A percentile compares a stretch with the other conserved stretches of the same genome.
Evolutionary conservation across 2,113 vertebrate genomes (phyloP).

Genomic region (Mormyrus lacerda): DNA sequence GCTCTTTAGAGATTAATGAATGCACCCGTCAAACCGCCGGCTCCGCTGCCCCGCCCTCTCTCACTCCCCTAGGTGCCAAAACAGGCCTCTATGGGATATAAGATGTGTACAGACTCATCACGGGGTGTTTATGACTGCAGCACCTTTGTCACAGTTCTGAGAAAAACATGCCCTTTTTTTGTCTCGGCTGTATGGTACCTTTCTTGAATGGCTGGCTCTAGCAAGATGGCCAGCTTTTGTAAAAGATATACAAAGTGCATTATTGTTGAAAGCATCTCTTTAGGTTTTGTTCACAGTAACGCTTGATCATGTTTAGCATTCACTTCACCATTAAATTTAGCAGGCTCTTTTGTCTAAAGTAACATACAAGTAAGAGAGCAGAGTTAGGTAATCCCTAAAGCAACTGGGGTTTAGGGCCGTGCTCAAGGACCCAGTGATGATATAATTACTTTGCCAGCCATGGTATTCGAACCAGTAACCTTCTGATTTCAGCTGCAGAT

Average conservation of each 20-base stretch:
- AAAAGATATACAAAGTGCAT: background rate
- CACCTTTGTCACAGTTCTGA: background rate
- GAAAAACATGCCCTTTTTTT: background rate
- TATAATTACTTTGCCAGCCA: background rate
- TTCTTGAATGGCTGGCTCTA: background rate
- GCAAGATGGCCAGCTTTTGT: background rate
- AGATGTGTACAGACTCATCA: background rate
- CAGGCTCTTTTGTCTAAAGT: background rate
- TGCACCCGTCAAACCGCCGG: background rate
- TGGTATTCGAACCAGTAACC: background rate
- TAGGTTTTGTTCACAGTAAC: background rate
- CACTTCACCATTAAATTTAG: background rate
- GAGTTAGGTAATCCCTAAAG: background rate
- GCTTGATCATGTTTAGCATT: background rate
- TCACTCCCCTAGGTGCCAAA: background rate
- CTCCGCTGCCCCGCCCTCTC: background rate
- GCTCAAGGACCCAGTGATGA: background rate
- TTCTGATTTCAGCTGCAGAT: background rate
- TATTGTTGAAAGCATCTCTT: background rate
- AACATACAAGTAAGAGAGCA: background rate
- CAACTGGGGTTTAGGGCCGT: background rate
- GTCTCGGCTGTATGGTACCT: background rate
- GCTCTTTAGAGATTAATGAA: background rate
- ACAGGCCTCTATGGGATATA: background rate
- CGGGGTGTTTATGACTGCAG: background rate